Evolutionary conservation across 2,113 vertebrate species (phyloP).

Genomic region (Sarotherodon lohbergeri): DNA sequence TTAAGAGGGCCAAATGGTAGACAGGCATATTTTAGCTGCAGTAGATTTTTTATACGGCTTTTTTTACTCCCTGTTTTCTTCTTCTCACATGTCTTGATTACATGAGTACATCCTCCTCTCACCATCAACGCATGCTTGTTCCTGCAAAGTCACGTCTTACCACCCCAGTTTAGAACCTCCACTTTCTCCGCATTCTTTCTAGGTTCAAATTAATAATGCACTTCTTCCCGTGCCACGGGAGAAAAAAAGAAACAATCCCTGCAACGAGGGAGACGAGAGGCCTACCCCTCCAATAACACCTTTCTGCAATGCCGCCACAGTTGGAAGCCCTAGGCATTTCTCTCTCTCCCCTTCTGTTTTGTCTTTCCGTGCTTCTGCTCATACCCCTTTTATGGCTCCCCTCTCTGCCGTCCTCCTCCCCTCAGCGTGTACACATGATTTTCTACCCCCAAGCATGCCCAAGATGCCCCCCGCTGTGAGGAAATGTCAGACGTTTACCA

Average conservation of each 20-base stretch:
- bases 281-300: conserved; percentile 32
- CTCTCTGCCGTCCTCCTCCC: conserved; percentile 17
- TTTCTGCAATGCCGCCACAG: conserved; percentile 49
- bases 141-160: conserved; percentile 1
- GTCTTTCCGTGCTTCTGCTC: neutral
- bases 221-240: conserved; percentile 36
- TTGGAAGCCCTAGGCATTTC: conserved; percentile 47
- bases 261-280: conserved; percentile 17
- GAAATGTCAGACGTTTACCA: conserved; percentile 67
- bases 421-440: conserved; percentile 42
- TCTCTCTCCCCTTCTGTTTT: neutral
- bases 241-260: conserved; percentile 29
- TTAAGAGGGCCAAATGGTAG: conserved; percentile 14
- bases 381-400: neutral
- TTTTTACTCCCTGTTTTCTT: neutral
- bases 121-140: neutral
- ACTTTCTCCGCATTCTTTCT: neutral
- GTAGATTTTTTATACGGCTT: neutral
- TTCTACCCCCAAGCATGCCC: conserved; percentile 64
- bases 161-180: conserved; percentile 13
- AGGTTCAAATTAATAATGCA: conserved; percentile 60
- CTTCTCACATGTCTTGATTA: neutral
- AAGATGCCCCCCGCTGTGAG: conserved; percentile 66
- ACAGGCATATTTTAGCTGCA: neutral
- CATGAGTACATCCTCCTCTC: neutral